Base-by-base conservation (phyloP, 2,113 vertebrate genomes). In the Sinocyclocheilus anshuiensis region DNA sequence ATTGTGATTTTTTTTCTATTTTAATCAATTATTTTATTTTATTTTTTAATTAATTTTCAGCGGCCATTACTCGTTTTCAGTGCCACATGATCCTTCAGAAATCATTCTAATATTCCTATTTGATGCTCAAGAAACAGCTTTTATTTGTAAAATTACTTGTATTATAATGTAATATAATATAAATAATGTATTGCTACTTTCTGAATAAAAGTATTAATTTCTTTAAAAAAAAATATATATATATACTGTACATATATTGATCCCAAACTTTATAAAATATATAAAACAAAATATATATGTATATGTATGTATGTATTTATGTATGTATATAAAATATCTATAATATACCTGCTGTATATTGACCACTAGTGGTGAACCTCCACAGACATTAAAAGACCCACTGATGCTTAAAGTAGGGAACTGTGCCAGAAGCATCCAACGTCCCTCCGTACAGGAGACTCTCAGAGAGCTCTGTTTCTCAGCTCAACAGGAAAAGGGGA, bases 401-500 rank as follows among this genome's bases (percentile, higher is more conserved):
- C 33, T 61, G 6, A 20, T 39, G 12, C 33, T 16, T 8, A 59
- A 61, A 80, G 15, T 13, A 42, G 57, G 77, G 77, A 61, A 24
- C 77, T 63, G 36, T 39, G 39, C 50, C 45, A 55, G 55, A 77
- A 84, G 83, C 72, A 80, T 22, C 18, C 18, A 79, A 4, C 10
- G 9, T 77, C 55, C 61, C 55, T 82, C 39, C 4, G 0, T 26
- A 39, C 13, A 55, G 20, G 9, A 42, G 81, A 57, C 75, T 22
- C 87, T 83, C 87, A 29, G 22, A 89, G 48, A 72, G 39, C 72
- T 88, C 79, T 6, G 6, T 77, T 77, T 87, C 88, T 77, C 63
- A 20, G 29, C 74, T 87, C 86, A 79, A 80, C n/a, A 50, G 55
- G 86, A 84, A 85, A 79, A 65, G 20, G 59, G 77, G 63, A 86